Evolutionary conservation across 2,113 vertebrate species (phyloP), one percentile per base, ranked within the genome.

Genomic region (Pangasianodon hypophthalmus): DNA sequence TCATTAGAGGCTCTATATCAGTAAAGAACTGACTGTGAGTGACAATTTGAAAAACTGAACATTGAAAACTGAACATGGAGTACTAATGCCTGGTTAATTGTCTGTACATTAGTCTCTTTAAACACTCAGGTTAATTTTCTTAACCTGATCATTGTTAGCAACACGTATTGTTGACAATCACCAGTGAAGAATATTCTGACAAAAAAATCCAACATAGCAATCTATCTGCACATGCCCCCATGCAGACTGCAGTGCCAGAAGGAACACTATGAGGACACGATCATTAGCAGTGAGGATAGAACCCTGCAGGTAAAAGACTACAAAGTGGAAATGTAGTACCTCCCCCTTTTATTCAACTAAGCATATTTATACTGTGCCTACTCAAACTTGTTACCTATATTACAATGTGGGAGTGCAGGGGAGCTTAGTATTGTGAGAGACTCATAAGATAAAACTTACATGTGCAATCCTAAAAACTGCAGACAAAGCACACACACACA

Each of bases 381-480:
- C 62, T 69, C 7, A 85, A 85, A 44, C 4, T 26, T 24, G 13
- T 10, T 73, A 54, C 24, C 44, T 88, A 84, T 85, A 88, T 87
- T 81, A 90, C n/a, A 67, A 77, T 60, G 75, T 50, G 58, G 75
- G 85, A 89, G 7, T 62, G 80, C 84, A 82, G 73, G 37, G 62
- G 69, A 85, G 21, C 46, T 44, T 82, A 58, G 54, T 37, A 58
- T 81, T 85, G 88, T 29, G 62, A 88, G 73, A 90, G 58, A 75
- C 41, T 50, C 46, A 48, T 56, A 79, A 71, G 60, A 87, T 29
- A 79, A 86, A 64, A 87, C 90, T 91, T 73, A 81, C 84, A 73
- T 44, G 64, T 91, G 85, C 88, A 89, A 64, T 71, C 52, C 81
- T 84, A 84, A 84, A 87, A 91, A 87, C 88, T 91, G 90, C 90